These are phyloP conservation scores for Ptychodera flava DNA, from an alignment of 35 echinoderm and acorn worm species.

Conservation along the genomic window DNA sequence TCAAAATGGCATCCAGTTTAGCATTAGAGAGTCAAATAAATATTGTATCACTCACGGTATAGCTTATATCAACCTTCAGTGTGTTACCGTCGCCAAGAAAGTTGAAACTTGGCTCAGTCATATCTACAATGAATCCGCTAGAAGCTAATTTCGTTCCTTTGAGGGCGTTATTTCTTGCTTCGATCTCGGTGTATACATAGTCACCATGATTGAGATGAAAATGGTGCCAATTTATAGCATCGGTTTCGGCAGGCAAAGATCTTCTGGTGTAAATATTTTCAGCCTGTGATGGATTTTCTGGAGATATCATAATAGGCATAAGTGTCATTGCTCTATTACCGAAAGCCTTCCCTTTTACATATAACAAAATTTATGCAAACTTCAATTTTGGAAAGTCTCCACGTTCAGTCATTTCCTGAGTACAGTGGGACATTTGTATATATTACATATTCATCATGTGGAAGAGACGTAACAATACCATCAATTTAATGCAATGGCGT, in stretches of 20 bases:
- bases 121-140: slow-evolving; percentile 27
- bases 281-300: slow-evolving; percentile 2
- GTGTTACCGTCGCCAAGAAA: slow-evolving; percentile 24
- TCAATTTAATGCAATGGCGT: too few relatives aligned
- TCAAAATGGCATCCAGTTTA: too few relatives aligned
- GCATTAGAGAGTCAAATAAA: too few relatives aligned
- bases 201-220: slow-evolving; percentile 45
- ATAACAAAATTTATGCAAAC: not conserved
- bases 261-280: slow-evolving; percentile 29
- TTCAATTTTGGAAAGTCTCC: slow-evolving; percentile 1
- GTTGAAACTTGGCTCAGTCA: slow-evolving; percentile 27
- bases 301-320: not conserved
- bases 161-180: slow-evolving; percentile 22
- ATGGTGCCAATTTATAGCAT: slow-evolving; percentile 40
- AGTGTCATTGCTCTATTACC: not conserved
- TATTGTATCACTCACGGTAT: too few relatives aligned
- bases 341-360: not conserved
- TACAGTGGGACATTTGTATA: too few relatives aligned
- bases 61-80: slow-evolving; percentile 22
- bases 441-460: too few relatives aligned
- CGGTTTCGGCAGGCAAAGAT: slow-evolving; percentile 3
- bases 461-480: too few relatives aligned
- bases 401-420: slow-evolving; percentile 20
- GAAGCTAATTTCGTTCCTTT: not conserved
- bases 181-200: slow-evolving; percentile 24